Evolutionary conservation across 2,888 invertebrate species (phyloP).

Genomic region (Magallana nippona): DNA sequence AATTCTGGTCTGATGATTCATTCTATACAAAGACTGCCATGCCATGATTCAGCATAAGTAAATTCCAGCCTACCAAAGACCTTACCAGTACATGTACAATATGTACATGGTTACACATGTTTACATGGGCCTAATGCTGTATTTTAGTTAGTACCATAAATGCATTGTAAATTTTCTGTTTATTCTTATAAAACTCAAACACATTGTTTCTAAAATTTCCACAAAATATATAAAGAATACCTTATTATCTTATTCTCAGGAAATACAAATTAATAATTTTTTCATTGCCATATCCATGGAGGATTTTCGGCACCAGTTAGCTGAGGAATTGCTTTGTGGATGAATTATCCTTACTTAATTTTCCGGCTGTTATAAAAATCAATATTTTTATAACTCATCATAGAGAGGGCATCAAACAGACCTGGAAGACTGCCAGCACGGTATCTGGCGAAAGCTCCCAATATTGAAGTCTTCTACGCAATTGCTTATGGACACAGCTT

Average conservation of each 20-base stretch:
- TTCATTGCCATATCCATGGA: background rate
- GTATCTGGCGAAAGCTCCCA: background rate
- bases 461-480: conserved; percentile 10
- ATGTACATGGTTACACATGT: background rate
- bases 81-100: background rate
- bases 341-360: conserved; percentile 1
- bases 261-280: no score
- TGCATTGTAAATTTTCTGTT: no score
- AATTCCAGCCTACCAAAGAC: background rate
- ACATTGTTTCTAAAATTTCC: background rate
- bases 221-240: background rate
- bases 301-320: background rate
- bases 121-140: no score
- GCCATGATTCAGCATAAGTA: background rate
- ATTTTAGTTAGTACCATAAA: no score
- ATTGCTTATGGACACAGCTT: background rate
- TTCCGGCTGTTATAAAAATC: conserved; percentile 32
- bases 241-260: background rate
- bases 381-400: conserved; percentile 29
- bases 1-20: conserved; percentile 5
- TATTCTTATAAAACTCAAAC: background rate
- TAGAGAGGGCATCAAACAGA: conserved; percentile 12
- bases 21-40: background rate
- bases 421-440: background rate
- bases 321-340: conserved; percentile 2